These are phyloP conservation scores for Apotomis turbidana DNA, from an alignment of 2,888 invertebrate species.

Conservation along the genomic window DNA sequence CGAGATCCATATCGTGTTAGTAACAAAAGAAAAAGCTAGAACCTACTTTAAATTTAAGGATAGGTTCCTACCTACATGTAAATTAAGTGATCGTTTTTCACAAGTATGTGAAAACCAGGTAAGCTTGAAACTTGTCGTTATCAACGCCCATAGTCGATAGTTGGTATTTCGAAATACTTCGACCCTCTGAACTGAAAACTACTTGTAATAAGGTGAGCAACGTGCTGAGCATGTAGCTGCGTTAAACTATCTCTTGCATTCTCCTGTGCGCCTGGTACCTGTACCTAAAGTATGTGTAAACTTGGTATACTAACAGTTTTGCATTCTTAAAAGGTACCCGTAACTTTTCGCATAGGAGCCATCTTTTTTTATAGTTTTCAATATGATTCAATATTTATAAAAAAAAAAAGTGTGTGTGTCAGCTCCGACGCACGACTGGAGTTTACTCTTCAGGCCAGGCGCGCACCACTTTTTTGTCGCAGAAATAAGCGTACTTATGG, in stretches of 20 bases:
- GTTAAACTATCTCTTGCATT: neutral
- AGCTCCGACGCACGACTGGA: no score
- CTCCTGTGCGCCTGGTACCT: slow-evolving; percentile 11
- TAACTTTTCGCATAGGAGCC: no score
- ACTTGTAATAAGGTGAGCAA: neutral
- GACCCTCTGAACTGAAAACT: neutral
- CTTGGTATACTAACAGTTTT: no score
- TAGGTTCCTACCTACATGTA: neutral
- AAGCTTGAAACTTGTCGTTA: neutral
- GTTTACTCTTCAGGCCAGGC: no score
- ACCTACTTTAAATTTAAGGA: neutral
- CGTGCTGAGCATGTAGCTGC: neutral
- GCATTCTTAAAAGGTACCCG: no score
- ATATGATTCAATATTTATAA: no score
- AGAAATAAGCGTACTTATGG: no score
- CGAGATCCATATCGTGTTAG: no score
- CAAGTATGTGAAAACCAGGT: neutral
- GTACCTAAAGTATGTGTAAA: neutral
- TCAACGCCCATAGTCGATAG: neutral
- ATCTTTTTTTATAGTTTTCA: no score
- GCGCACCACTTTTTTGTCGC: no score
- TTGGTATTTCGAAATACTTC: slow-evolving; percentile 26
- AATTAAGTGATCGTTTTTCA: neutral
- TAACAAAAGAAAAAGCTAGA: no score
- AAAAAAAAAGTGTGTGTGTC: no score